Evolutionary conservation across 2,888 invertebrate genomes (phyloP), one percentile per base, ranked within the genome.

Genomic region (Quadroppia sp.): DNA sequence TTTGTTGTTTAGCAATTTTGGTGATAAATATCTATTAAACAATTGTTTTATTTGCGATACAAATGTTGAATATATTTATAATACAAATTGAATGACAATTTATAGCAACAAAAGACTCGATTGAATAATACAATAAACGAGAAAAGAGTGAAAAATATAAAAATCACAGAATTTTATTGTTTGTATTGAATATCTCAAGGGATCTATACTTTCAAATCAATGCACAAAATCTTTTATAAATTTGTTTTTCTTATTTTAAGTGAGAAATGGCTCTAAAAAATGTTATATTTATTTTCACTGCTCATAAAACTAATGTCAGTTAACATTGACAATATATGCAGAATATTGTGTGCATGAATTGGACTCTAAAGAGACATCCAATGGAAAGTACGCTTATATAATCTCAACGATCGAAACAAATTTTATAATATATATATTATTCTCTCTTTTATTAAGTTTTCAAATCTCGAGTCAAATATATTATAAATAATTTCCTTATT

Each of bases 161-260:
- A 20, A 50, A 45, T 45, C 9, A 45, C 15, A 11, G 50, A 50
- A 50, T 20, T 59, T 59, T 59, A 28, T 59, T 59, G 59, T 59
- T 59, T 59, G 28, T 23, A 25, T 28, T 59, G 28, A 25, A 59
- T 59, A 59, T 17, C 59, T 28, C 59, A 23, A 28, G 59, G 59
- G 59, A 59, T 50, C 50, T 50, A 50, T 50, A 50, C 20, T 50
- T 50, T 50, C 50, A 50, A 50, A 50, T 50, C 50, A 50, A 50
- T 50, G 50, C 50, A n/a, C 50, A 50, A 17, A 50, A n/a, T 17
- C n/a, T 17, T 50, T 50, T 20, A 7, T 50, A 20, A 50, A 50
- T 50, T n/a, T 17, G 17, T n/a, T 45, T 50, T 50, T 45, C 15
- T 20, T n/a, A n/a, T 50, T 50, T 50, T 4, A 36, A 36, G 36